Evolutionary conservation across 2,888 invertebrate species (phyloP).

Genomic region (Apocheima hispidaria): DNA sequence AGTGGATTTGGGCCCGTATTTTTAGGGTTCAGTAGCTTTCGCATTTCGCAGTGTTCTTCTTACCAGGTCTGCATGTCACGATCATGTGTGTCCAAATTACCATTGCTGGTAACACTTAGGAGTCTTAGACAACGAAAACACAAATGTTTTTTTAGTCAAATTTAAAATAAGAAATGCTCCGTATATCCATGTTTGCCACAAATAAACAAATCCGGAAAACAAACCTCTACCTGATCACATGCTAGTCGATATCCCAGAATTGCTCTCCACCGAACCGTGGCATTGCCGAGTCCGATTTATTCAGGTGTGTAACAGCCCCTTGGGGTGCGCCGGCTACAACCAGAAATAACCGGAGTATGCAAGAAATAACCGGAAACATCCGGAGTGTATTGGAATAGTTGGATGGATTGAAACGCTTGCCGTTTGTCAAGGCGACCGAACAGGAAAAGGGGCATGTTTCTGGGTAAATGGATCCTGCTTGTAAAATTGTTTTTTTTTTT

Average conservation of each 20-base stretch:
- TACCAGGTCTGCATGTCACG: too few relatives aligned
- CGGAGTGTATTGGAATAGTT: conserved; percentile 28
- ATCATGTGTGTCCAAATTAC: too few relatives aligned
- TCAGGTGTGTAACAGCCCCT: conserved; percentile 33
- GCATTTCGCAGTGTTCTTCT: too few relatives aligned
- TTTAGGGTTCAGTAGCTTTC: too few relatives aligned
- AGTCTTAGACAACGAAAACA: not conserved
- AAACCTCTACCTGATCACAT: conserved; percentile 12
- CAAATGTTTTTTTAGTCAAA: not conserved
- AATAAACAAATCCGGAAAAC: conserved; percentile 15
- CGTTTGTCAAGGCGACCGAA: conserved; percentile 20
- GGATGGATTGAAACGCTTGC: conserved; percentile 26
- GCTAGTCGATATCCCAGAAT: conserved; percentile 21
- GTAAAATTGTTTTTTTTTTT: too few relatives aligned
- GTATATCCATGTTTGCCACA: not conserved
- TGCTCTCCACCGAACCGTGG: conserved; percentile 29
- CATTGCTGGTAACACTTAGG: too few relatives aligned
- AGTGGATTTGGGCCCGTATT: too few relatives aligned
- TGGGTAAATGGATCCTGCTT: conserved; percentile 29
- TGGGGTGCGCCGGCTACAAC: conserved; percentile 21
- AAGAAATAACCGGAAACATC: conserved; percentile 31
- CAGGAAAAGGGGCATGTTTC: conserved; percentile 28
- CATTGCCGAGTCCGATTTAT: conserved; percentile 25
- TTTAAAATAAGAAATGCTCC: conserved; percentile 1
- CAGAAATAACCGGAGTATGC: conserved; percentile 25